Evolutionary conservation across 2,797 vertebrate genomes (phyloP), one percentile per base, ranked within the genome.

Genomic region (Hoplostethus mediterraneus): DNA sequence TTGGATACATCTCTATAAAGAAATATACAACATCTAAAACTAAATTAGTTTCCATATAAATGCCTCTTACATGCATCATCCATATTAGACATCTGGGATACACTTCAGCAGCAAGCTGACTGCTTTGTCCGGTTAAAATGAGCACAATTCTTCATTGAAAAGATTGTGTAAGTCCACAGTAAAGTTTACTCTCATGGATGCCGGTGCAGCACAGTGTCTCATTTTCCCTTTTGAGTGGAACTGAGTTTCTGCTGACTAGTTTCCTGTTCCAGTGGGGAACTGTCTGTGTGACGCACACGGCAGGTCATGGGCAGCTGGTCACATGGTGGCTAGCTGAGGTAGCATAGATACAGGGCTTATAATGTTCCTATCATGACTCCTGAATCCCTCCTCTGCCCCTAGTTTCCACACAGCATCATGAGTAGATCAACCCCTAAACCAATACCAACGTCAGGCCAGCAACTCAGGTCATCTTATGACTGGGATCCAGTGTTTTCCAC

Each of bases 181-280:
- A 0, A 69, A 51, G 76, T 72, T n/a, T 86, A 90, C 81, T 77
- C 84, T 66, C n/a, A 66, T 72, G 54, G 66, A 87, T 80, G 84
- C 58, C 74, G 64, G 49, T 65, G 21, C 47, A 31, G 71, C 30
- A 38, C 36, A 75, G 28, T 52, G 44, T 63, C 57, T 79, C 56
- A 63, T 59, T 64, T 68, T 68, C 86, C 59, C 55, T 31, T 63
- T 57, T 82, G 65, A 68, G 69, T 82, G 78, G 79, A 90, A 85
- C 80, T 88, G 67, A 78, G 68, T 83, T 87, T 88, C 72, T 89
- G 87, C 92, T 90, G 89, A 92, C 78, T 80, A 25, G 80, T 87
- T 93, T 90, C 82, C 87, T 90, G 85, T 88, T 83, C 77, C 55
- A 86, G 65, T 68, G 62, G 73, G 71, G 73, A 85, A 81, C 75